Conservation (phyloP, 2,797 vertebrate genomes). For the Gila robusta region DNA sequence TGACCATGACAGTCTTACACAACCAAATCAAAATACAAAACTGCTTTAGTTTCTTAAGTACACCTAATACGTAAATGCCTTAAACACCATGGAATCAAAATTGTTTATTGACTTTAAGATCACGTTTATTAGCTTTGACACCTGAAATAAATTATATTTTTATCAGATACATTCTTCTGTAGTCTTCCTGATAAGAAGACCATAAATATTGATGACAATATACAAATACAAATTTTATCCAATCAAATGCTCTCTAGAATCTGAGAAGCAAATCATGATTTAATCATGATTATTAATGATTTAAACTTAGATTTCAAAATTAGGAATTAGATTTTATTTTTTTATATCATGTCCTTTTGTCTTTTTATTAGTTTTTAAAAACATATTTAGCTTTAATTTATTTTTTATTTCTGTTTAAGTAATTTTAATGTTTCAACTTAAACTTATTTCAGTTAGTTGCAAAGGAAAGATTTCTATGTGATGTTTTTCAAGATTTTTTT, state of each 20-base stretch:
- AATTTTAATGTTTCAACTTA: background rate
- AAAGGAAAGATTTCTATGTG: too few relatives aligned
- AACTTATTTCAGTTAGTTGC: background rate
- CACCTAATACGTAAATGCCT: background rate
- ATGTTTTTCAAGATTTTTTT: too few relatives aligned
- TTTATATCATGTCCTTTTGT: background rate
- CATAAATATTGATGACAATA: background rate
- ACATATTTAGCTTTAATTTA: background rate
- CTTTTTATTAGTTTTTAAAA: background rate
- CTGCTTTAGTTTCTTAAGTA: background rate
- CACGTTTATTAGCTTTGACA: background rate
- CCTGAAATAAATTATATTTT: background rate
- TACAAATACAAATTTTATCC: background rate
- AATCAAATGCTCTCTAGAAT: background rate
- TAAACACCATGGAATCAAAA: background rate
- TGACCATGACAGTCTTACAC: background rate
- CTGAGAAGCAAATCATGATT: background rate
- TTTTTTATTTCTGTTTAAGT: background rate
- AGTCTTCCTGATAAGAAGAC: slow-evolving; percentile 1
- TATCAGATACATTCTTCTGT: background rate
- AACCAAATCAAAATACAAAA: too few relatives aligned
- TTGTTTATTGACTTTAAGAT: background rate
- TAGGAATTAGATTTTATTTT: too few relatives aligned
- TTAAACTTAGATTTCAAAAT: too few relatives aligned
- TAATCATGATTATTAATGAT: background rate